Evolutionary conservation across 1,140 invertebrate species (phyloP).

Genomic region (Drosophila takahashii): DNA sequence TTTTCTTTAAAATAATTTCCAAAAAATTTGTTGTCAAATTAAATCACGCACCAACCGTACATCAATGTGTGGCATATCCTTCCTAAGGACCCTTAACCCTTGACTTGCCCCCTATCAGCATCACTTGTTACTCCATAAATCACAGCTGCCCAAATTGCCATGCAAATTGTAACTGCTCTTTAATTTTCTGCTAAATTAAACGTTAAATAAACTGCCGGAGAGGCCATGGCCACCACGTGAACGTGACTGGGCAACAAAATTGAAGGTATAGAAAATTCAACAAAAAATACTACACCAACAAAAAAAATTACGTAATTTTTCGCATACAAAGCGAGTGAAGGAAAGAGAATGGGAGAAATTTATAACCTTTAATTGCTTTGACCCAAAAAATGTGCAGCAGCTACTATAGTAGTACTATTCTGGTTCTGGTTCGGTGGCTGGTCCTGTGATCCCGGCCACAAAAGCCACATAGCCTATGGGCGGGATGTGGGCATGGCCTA

Average conservation of each 20-base stretch:
- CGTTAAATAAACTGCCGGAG: conserved; percentile 67
- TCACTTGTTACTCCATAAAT: conserved; percentile 63
- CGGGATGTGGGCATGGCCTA: conserved; percentile 12
- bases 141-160: conserved; percentile 58
- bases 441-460: conserved; percentile 52
- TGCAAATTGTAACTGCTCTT: conserved; percentile 81
- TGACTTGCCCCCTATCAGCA: conserved; percentile 10
- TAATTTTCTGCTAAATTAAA: conserved; percentile 83
- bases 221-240: conserved; percentile 34
- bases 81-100: conserved; percentile 8
- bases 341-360: conserved; percentile 49
- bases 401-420: conserved; percentile 1
- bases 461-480: conserved; percentile 73
- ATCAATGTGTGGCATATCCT: conserved; percentile 4
- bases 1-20: not conserved
- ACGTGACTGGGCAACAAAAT: conserved; percentile 49
- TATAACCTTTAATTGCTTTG: conserved; percentile 84
- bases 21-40: not conserved
- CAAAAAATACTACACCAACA: conserved; percentile 40
- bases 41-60: conserved; percentile 20
- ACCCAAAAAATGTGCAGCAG: conserved; percentile 75
- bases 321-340: conserved; percentile 39
- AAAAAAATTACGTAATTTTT: conserved; percentile 66
- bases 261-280: conserved; percentile 30
- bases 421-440: conserved; percentile 17